Evolutionary conservation across 2,797 vertebrate species (phyloP).

Genomic region (Sebastes dallii): DNA sequence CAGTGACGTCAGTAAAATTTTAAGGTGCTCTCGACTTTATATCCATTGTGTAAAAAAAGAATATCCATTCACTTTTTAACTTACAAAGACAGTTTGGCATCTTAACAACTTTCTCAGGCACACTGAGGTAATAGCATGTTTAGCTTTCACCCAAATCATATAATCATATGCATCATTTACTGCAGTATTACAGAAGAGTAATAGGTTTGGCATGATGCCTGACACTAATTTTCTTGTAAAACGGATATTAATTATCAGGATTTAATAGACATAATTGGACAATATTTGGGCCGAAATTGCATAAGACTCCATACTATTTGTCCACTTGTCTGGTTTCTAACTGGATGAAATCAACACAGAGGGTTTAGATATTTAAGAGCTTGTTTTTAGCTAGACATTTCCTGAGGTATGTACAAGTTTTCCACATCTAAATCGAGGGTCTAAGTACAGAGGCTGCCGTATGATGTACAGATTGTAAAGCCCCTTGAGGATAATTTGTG

Average conservation of each 20-base stretch:
- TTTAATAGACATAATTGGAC: slow-evolving; percentile 13
- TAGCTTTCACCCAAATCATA: slow-evolving; percentile 25
- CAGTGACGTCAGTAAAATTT: background rate
- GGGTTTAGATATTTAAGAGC: slow-evolving; percentile 8
- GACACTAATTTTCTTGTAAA: slow-evolving; percentile 24
- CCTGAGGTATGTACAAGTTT: background rate
- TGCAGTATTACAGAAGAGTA: slow-evolving; percentile 5
- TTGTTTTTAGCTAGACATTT: slow-evolving; percentile 18
- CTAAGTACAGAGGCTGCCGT: background rate
- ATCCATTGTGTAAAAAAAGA: background rate
- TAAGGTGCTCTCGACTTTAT: background rate
- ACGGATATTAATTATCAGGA: slow-evolving; percentile 1
- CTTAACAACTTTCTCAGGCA: slow-evolving; percentile 27
- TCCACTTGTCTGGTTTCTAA: slow-evolving; percentile 17
- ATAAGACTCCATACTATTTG: background rate
- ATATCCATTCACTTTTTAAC: background rate
- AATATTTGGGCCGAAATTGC: background rate
- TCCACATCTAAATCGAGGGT: background rate
- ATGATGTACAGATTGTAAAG: background rate
- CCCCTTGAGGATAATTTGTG: background rate
- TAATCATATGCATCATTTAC: background rate
- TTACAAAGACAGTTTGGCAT: background rate
- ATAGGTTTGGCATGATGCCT: slow-evolving; percentile 12
- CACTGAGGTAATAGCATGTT: slow-evolving; percentile 29
- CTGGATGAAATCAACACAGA: slow-evolving; percentile 7